phyloP scores from a whole-genome alignment of 1,140 invertebrate genomes.

The Diorhabda sublineata region DNA sequence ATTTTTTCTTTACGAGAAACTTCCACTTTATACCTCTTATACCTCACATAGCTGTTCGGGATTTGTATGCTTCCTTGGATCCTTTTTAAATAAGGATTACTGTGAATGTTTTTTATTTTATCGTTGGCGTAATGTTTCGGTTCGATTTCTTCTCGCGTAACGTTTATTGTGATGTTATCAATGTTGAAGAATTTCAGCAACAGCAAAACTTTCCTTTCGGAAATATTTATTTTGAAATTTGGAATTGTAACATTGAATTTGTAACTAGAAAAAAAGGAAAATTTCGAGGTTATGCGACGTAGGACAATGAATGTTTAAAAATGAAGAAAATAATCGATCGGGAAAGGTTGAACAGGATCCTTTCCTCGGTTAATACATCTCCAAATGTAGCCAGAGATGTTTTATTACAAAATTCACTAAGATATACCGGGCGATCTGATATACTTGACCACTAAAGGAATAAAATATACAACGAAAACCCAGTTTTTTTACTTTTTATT shows the following conservation, averaged over 20 bases:
- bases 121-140: slow-evolving; percentile 24
- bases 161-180: slow-evolving; percentile 27
- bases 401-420: too few relatives aligned
- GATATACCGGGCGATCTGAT: too few relatives aligned
- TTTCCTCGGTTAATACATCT: too few relatives aligned
- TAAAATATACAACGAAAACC: too few relatives aligned
- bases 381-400: too few relatives aligned
- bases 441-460: too few relatives aligned
- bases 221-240: slow-evolving; percentile 72
- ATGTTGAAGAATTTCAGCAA: slow-evolving; percentile 65
- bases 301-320: slow-evolving; percentile 6
- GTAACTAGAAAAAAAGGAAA: slow-evolving; percentile 53
- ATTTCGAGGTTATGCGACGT: not conserved
- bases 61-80: slow-evolving; percentile 24
- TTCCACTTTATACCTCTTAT: slow-evolving; percentile 23
- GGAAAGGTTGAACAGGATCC: too few relatives aligned
- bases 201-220: slow-evolving; percentile 65
- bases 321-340: not conserved
- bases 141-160: slow-evolving; percentile 25
- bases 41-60: slow-evolving; percentile 22
- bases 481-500: too few relatives aligned
- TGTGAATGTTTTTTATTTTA: slow-evolving; percentile 13
- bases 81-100: slow-evolving; percentile 21
- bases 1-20: slow-evolving; percentile 19
- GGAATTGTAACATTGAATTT: slow-evolving; percentile 73